These are phyloP conservation scores for Vimba vimba DNA, from an alignment of 2,113 vertebrate species.

Conservation along the genomic window DNA sequence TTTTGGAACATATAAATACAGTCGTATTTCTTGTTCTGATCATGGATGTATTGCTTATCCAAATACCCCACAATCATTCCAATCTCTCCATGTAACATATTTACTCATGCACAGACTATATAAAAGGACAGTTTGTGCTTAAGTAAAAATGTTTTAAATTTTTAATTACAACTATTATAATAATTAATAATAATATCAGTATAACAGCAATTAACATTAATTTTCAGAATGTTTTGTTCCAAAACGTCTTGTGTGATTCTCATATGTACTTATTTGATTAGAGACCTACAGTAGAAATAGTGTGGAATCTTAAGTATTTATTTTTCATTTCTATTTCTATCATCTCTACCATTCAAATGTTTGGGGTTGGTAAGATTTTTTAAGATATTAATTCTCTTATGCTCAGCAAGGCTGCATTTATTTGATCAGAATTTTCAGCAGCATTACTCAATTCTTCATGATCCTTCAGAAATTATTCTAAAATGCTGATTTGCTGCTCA, in stretches of 20 bases:
- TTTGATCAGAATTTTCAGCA: not conserved
- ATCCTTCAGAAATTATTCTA: not conserved
- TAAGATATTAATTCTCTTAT: not conserved
- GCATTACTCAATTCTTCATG: too few relatives aligned
- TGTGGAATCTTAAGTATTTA: not conserved
- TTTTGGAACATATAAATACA: not conserved
- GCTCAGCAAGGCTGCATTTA: not conserved
- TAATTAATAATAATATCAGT: not conserved
- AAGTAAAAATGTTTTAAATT: not conserved
- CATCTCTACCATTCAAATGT: not conserved
- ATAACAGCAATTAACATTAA: not conserved
- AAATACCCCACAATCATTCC: not conserved
- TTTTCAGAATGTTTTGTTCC: not conserved
- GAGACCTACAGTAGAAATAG: not conserved
- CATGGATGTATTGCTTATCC: not conserved
- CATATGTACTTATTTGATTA: not conserved
- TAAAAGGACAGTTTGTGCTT: too few relatives aligned
- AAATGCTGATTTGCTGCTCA: too few relatives aligned
- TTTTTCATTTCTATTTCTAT: not conserved
- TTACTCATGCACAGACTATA: not conserved
- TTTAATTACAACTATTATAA: not conserved
- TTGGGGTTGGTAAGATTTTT: not conserved
- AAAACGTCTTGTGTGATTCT: not conserved
- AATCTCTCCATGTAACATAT: not conserved
- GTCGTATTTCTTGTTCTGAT: conserved; percentile 19